phyloP scores from a whole-genome alignment of 2,797 vertebrate genomes.

The Hoplostethus atlanticus region DNA sequence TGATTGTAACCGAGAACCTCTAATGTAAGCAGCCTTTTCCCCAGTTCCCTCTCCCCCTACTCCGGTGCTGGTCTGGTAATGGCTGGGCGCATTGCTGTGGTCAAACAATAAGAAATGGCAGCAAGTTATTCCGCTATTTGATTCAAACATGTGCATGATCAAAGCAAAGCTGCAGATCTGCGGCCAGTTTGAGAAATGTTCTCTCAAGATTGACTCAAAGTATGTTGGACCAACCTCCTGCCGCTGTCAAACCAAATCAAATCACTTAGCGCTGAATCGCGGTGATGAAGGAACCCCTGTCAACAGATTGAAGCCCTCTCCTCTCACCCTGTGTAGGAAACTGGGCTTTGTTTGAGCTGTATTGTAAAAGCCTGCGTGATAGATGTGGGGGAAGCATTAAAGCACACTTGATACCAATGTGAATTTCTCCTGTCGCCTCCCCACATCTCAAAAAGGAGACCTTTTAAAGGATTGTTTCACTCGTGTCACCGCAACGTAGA shows the following conservation, averaged over 20 bases:
- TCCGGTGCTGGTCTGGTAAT: background rate
- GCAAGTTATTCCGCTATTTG: background rate
- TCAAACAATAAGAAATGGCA: conserved; percentile 16
- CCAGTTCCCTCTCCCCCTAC: background rate
- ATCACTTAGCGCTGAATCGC: conserved; percentile 11
- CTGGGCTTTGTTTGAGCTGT: conserved; percentile 11
- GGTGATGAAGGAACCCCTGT: conserved; percentile 9
- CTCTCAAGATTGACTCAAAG: background rate
- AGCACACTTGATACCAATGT: conserved; percentile 55
- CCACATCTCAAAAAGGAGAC: conserved; percentile 18
- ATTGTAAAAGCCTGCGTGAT: conserved; percentile 63
- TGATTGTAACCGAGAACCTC: conserved; percentile 42
- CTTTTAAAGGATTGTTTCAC: conserved; percentile 61
- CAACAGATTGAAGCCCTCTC: conserved; percentile 52
- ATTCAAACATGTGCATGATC: conserved; percentile 12
- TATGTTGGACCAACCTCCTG: background rate
- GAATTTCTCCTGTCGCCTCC: conserved; percentile 38
- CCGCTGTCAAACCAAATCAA: conserved; percentile 15
- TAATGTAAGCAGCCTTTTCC: conserved; percentile 31
- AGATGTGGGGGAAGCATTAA: conserved; percentile 63
- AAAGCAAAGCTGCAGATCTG: conserved; percentile 22
- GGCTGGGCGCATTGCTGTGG: conserved; percentile 10
- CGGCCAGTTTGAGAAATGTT: background rate
- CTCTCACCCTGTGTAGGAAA: conserved; percentile 33
- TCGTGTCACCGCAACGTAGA: conserved; percentile 29